phyloP scores from a whole-genome alignment of 2,797 vertebrate genomes.

The Chiloscyllium punctatum region DNA sequence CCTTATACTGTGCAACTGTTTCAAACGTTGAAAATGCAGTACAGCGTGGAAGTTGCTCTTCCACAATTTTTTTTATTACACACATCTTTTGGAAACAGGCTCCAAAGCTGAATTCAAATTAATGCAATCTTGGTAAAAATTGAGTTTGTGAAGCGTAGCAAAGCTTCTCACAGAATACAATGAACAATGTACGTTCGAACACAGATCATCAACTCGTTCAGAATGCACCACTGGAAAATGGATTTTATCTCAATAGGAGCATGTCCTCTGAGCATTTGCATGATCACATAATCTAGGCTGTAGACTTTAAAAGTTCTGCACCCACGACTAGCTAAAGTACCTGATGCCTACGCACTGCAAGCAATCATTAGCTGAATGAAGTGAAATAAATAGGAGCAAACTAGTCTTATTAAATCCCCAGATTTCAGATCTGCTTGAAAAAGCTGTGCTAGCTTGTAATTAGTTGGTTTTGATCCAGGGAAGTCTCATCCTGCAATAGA shows the following conservation, averaged over 20 bases:
- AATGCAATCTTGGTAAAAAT: not conserved
- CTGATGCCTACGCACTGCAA: not conserved
- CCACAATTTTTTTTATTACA: not conserved
- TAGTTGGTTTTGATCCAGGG: constrained; percentile 13
- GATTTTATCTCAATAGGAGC: constrained; percentile 1
- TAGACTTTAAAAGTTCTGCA: not conserved
- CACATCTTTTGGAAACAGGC: not conserved
- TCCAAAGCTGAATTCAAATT: constrained; percentile 5
- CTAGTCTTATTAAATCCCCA: not conserved
- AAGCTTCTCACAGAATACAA: not conserved
- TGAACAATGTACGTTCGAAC: not conserved
- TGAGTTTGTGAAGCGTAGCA: not conserved
- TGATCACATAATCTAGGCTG: not conserved
- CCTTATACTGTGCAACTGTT: not conserved
- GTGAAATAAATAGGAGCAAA: not conserved
- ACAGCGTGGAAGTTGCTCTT: not conserved
- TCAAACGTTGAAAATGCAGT: not conserved
- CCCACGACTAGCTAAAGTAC: not conserved
- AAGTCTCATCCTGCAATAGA: not conserved
- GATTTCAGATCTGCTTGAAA: constrained; percentile 31
- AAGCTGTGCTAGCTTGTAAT: not conserved
- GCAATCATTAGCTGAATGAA: not conserved
- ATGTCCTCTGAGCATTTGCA: not conserved
- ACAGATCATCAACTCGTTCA: constrained; percentile 11
- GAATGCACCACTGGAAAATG: not conserved